Evolutionary conservation across 2,113 vertebrate genomes (phyloP), one percentile per base, ranked within the genome.

Genomic region (Poeciliopsis occidentalis): DNA sequence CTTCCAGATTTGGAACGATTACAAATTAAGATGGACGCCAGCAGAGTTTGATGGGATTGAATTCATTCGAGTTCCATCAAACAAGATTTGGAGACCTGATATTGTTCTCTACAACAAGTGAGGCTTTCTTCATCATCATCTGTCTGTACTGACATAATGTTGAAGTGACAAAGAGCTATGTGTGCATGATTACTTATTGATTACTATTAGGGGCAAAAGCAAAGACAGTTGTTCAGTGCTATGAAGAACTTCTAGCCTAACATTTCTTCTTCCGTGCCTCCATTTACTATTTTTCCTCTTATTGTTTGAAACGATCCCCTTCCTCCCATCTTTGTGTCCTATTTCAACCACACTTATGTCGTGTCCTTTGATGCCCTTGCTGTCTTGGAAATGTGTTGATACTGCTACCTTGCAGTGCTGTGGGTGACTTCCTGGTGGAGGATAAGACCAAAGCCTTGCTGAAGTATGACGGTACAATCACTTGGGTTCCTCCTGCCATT

Each of bases 51-150:
- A 95, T 3, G 96, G 96, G 17, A 99, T 99, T 54, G 96, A 99
- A 89, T 96, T 95, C 80, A 95, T 99, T 76, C 94, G 95, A 11
- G 97, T 99, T 60, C 97, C 98, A n/a, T 96, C 96, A 4, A 97
- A 97, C 80, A 98, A 96, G 92, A 98, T 99, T 83, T 99, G 97
- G 98, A 97, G 97, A 87, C 98, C 97, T 2, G 98, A 99, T 88
- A 98, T 99, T 73, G 97, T 99, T 66, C 95, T 99, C 37, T 99
- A 99, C 87, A 99, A 99, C 91, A 99, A 99, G 97, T 99, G 95
- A 82, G 96, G n/a, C n/a, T n/a, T n/a, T n/a, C n/a, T n/a, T n/a
- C n/a, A n/a, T n/a, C n/a, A n/a, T n/a, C n/a, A n/a, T n/a, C 64
- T 57, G n/a, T 54, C 12, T 47, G 12, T 10, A 41, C 39, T 13